Evolutionary conservation across 2,113 vertebrate genomes (phyloP), one percentile per base, ranked within the genome.

Genomic region (Corvus hawaiiensis): DNA sequence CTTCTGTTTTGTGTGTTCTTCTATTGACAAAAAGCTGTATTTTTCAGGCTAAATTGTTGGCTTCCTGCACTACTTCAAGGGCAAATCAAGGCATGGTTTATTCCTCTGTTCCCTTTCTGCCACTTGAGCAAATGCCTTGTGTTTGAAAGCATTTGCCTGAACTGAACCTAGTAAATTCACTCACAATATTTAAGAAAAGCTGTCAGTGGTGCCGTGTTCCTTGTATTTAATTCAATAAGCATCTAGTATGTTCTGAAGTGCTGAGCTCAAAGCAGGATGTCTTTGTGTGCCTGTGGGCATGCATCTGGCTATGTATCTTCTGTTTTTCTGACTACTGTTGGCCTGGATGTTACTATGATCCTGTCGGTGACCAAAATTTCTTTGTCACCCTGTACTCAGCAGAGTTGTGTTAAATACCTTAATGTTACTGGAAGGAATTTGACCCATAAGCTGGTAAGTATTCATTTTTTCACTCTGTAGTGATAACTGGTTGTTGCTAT

Each of bases 121-220:
- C 0, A 1, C 51, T 43, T 39, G 81, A 87, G 46, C 1, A 7
- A 89, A 28, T 30, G 74, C 20, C 13, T 73, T 64, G 64, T 51
- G n/a, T 83, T 95, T 90, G 84, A 95, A 83, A 92, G 66, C 52
- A 19, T 85, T 90, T 81, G 71, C 89, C 89, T 95, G 58, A 82
- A 27, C 4, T 83, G 80, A 95, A 90, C 80, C 67, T 75, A 7
- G 76, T 46, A 39, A 92, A 88, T n/a, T 46, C 67, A 55, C 35
- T 58, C 19, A 0, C 37, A 49, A 0, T 79, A 18, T 75, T 90
- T 79, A 58, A 92, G 83, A 71, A 90, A 74, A 90, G 48, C 87
- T 92, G 71, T 66, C 95, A 72, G 83, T 1, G 2, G 48, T 54
- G 48, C 56, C 9, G 9, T 23, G 35, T 58, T 90, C 66, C 52